Evolutionary conservation across 2,113 vertebrate species (phyloP).

Genomic region (Callipepla squamata): DNA sequence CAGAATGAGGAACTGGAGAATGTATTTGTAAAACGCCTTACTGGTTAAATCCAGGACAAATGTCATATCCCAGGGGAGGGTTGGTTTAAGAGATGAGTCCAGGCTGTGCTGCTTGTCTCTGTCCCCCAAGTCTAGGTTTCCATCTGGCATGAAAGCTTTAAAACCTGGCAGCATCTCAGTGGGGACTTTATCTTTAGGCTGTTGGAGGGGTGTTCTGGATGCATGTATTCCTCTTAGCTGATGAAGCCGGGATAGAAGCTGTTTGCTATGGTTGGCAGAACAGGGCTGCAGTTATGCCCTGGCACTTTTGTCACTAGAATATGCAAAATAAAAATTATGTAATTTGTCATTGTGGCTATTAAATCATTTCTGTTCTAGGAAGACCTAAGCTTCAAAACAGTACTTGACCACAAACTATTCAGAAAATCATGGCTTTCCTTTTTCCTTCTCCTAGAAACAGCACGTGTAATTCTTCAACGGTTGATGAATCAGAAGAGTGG

Average conservation of each 20-base stretch:
- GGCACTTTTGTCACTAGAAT: not conserved
- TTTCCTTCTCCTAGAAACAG: constrained; percentile 73
- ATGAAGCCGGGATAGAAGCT: not conserved
- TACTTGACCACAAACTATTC: not conserved
- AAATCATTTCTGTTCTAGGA: not conserved
- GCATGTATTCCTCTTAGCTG: not conserved
- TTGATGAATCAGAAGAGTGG: constrained; percentile 84
- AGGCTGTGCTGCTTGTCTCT: not conserved
- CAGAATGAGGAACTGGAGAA: not conserved
- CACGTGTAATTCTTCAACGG: constrained; percentile 76
- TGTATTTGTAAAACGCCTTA: not conserved
- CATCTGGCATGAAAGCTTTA: not conserved
- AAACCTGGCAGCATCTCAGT: not conserved
- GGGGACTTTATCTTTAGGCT: not conserved
- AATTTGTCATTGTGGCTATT: not conserved
- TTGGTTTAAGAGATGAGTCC: not conserved
- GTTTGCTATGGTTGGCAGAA: not conserved
- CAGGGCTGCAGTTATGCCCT: not conserved
- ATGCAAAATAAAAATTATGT: not conserved
- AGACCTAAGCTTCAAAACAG: not conserved
- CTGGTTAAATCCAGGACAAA: not conserved
- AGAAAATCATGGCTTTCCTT: not conserved
- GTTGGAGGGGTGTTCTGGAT: not conserved
- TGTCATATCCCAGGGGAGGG: not conserved
- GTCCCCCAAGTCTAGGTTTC: not conserved